Evolutionary conservation across 1,140 invertebrate species (phyloP).

Genomic region (Drosophila guanche): DNA sequence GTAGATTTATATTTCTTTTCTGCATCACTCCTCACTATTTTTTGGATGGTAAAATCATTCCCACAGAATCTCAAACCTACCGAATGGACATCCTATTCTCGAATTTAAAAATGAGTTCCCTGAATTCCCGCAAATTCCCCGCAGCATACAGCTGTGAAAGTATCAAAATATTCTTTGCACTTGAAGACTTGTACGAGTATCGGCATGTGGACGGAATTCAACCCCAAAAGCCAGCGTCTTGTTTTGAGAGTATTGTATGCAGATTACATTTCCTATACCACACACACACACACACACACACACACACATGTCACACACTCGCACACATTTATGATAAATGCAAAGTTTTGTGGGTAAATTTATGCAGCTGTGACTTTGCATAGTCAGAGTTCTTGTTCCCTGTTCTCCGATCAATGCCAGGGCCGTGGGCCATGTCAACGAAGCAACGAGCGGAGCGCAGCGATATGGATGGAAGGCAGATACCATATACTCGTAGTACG

Average conservation of each 20-base stretch:
- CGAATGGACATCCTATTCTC: no score
- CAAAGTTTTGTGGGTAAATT: slow-evolving; percentile 44
- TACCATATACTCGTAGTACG: slow-evolving; percentile 26
- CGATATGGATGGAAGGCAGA: slow-evolving; percentile 17
- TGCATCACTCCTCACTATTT: no score
- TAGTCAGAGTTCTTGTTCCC: neutral
- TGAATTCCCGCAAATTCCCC: no score
- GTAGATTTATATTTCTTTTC: no score
- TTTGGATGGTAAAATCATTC: no score
- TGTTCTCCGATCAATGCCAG: slow-evolving; percentile 64
- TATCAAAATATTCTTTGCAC: no score
- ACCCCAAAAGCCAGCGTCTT: slow-evolving; percentile 1
- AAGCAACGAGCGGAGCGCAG: slow-evolving; percentile 13
- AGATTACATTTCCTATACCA: slow-evolving; percentile 41
- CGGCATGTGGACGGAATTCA: neutral
- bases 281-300: slow-evolving; percentile 12
- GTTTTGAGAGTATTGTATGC: slow-evolving; percentile 31
- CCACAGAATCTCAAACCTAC: no score
- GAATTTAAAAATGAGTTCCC: no score
- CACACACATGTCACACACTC: slow-evolving; percentile 9
- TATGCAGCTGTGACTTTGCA: slow-evolving; percentile 60
- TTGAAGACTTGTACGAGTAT: no score
- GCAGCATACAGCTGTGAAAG: no score
- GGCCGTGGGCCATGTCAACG: slow-evolving; percentile 72
- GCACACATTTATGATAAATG: slow-evolving; percentile 40